Percentiles rank a stretch among this genome's conserved stretches.
Evolutionary conservation across 2,888 invertebrate genomes (phyloP).

Genomic region (Diogma glabrata): DNA sequence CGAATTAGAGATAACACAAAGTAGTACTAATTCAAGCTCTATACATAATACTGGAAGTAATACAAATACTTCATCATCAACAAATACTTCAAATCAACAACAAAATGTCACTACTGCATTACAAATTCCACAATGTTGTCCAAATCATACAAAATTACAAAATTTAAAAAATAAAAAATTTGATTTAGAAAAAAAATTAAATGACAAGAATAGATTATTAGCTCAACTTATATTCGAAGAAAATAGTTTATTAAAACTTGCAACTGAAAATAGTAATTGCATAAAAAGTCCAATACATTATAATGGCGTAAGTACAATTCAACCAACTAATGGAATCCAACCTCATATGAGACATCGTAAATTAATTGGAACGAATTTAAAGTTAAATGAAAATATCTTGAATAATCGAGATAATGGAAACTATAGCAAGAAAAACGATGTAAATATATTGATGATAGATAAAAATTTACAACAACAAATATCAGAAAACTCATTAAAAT

Average conservation of each 20-base stretch:
- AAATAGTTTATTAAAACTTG: slow-evolving; percentile 11
- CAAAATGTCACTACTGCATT: not conserved
- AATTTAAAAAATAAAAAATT: slow-evolving; percentile 31
- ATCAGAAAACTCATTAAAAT: slow-evolving; percentile 17
- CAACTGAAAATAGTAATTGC: slow-evolving; percentile 15
- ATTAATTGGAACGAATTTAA: slow-evolving; percentile 23
- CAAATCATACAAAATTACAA: slow-evolving; percentile 22
- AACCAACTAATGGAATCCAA: not conserved
- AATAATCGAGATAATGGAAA: slow-evolving; percentile 11
- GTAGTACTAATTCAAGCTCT: too few species aligned
- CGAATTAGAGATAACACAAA: too few species aligned
- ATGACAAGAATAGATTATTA: slow-evolving; percentile 33
- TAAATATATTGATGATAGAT: slow-evolving; percentile 18
- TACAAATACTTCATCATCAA: not conserved
- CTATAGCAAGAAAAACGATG: slow-evolving; percentile 13
- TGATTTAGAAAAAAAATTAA: slow-evolving; percentile 31
- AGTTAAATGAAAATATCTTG: slow-evolving; percentile 17
- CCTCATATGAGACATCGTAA: slow-evolving; percentile 23
- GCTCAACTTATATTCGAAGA: slow-evolving; percentile 26
- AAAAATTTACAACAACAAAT: slow-evolving; percentile 19
- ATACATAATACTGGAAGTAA: too few species aligned
- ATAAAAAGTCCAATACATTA: slow-evolving; percentile 16
- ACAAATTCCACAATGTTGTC: too few species aligned
- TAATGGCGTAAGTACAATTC: slow-evolving; percentile 5
- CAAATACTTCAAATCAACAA: not conserved